Percentiles rank a stretch among this genome's conserved stretches.
phyloP scores from a whole-genome alignment of 2,888 invertebrate species.

The Hedychridium roseum region DNA sequence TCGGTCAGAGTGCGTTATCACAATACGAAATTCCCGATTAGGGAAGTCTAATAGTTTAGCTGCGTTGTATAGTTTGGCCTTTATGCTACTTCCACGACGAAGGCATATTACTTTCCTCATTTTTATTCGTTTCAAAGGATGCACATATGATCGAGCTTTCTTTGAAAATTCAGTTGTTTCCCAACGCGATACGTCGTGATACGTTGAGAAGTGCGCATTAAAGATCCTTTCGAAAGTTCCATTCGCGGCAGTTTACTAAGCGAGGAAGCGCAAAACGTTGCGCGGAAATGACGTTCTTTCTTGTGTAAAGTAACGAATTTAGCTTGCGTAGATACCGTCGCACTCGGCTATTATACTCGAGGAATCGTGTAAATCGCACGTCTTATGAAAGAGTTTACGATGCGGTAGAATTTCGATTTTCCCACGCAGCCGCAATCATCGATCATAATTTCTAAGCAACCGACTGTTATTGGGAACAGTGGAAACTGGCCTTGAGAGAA shows the following conservation, averaged over 20 bases:
- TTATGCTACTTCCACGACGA: slow-evolving; percentile 26
- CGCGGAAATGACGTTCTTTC: slow-evolving; percentile 4
- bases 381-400: slow-evolving; percentile 24
- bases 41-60: slow-evolving; percentile 30
- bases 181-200: slow-evolving; percentile 24
- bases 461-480: neutral
- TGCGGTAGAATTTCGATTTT: slow-evolving; percentile 26
- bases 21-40: slow-evolving; percentile 20
- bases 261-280: neutral
- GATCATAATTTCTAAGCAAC: too few species aligned
- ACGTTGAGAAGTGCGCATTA: slow-evolving; percentile 8
- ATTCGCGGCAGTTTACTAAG: neutral
- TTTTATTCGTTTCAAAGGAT: slow-evolving; percentile 29
- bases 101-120: slow-evolving; percentile 35
- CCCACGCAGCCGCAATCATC: too few species aligned
- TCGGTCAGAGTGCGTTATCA: slow-evolving; percentile 26
- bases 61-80: slow-evolving; percentile 42
- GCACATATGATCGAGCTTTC: slow-evolving; percentile 34
- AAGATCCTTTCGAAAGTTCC: slow-evolving; percentile 16
- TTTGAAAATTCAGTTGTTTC: slow-evolving; percentile 24
- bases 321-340: slow-evolving; percentile 16
- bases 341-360: slow-evolving; percentile 24
- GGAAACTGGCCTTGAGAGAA: neutral
- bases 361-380: slow-evolving; percentile 16
- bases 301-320: slow-evolving; percentile 14